phyloP scores from a whole-genome alignment of 2,113 vertebrate genomes.

The Polypterus bichir region DNA sequence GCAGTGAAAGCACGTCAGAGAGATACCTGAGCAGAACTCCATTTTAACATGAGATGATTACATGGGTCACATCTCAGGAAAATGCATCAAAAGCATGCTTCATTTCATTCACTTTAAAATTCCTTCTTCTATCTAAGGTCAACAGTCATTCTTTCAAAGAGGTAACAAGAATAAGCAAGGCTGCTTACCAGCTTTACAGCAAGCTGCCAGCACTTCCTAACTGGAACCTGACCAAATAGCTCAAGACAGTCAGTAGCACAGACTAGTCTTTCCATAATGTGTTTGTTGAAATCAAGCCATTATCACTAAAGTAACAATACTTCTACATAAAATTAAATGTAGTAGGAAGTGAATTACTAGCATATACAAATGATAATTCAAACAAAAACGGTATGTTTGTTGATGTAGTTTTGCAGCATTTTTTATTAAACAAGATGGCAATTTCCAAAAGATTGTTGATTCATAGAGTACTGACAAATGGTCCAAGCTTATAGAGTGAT shows the following conservation, averaged over 20 bases:
- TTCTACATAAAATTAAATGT: too few relatives aligned
- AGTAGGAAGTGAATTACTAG: too few relatives aligned
- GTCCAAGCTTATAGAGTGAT: too few relatives aligned
- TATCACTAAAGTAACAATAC: constrained; percentile 8
- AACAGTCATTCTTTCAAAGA: constrained; percentile 34
- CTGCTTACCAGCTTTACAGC: constrained; percentile 28
- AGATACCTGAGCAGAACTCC: constrained; percentile 20
- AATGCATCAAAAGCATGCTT: constrained; percentile 26
- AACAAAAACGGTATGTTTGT: too few relatives aligned
- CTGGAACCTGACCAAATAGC: constrained; percentile 20
- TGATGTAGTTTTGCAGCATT: too few relatives aligned
- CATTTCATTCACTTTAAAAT: constrained; percentile 31
- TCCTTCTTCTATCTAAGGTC: constrained; percentile 32
- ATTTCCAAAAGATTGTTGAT: too few relatives aligned
- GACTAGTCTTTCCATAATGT: constrained; percentile 20
- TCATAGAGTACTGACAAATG: too few relatives aligned
- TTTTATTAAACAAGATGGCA: too few relatives aligned
- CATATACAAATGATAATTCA: too few relatives aligned
- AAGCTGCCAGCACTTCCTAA: constrained; percentile 32
- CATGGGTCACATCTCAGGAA: constrained; percentile 29
- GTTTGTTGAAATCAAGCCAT: constrained; percentile 22
- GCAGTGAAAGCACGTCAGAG: constrained; percentile 10
- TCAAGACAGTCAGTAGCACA: constrained; percentile 31
- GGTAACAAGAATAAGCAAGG: constrained; percentile 26
- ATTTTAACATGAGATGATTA: constrained; percentile 22